Evolutionary conservation across 2,888 invertebrate genomes (phyloP).

Genomic region (Chloromyia formosa): DNA sequence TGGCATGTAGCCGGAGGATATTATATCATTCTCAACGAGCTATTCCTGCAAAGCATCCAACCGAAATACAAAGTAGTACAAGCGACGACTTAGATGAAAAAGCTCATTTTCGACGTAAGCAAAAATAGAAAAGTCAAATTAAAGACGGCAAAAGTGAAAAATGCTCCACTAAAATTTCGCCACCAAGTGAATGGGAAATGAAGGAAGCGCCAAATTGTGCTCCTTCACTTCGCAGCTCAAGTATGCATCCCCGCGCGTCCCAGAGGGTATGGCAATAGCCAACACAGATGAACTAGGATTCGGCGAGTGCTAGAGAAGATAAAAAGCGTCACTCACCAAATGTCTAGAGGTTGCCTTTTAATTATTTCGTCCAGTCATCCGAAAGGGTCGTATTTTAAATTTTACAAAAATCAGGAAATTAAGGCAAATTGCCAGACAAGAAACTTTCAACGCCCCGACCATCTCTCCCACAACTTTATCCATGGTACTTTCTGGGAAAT

Average conservation of each 20-base stretch:
- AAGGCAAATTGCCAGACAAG: conserved; percentile 41
- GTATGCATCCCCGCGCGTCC: no score
- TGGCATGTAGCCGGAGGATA: conserved; percentile 15
- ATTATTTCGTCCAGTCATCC: conserved; percentile 43
- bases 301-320: not conserved
- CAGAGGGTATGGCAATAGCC: no score
- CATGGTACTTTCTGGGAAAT: not conserved
- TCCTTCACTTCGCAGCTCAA: no score
- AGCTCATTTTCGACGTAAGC: not conserved
- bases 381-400: conserved; percentile 43
- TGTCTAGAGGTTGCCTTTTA: conserved; percentile 40
- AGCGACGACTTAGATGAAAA: not conserved
- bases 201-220: not conserved
- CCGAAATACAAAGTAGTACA: not conserved
- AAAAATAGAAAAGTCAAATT: not conserved
- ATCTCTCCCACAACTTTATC: no score
- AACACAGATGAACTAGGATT: not conserved
- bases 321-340: conserved; percentile 20
- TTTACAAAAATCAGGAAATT: conserved; percentile 41
- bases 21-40: not conserved
- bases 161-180: conserved; percentile 18
- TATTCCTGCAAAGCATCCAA: conserved; percentile 6
- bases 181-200: not conserved
- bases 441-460: conserved; percentile 26
- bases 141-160: conserved; percentile 28